Evolutionary conservation across 2,888 invertebrate genomes (phyloP).

Genomic region (Leptinotarsa rubiginosa): DNA sequence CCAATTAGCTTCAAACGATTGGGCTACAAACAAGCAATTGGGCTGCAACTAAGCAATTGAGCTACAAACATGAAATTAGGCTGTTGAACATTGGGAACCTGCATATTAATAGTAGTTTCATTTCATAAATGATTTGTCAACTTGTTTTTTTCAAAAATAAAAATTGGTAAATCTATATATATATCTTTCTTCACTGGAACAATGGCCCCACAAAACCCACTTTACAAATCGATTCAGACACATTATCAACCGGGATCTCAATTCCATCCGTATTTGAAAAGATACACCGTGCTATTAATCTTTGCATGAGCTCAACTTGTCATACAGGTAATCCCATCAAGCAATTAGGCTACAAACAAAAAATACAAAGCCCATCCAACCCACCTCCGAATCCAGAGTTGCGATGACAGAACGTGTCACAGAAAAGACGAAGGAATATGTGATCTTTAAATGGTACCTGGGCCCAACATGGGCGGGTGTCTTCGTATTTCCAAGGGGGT

Average conservation of each 20-base stretch:
- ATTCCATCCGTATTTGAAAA: not conserved
- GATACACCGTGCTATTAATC: constrained; percentile 3
- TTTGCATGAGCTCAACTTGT: constrained; percentile 5
- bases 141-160: too few relatives aligned
- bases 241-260: not conserved
- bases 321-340: constrained; percentile 18
- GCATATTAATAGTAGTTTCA: too few relatives aligned
- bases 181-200: too few relatives aligned
- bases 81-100: too few relatives aligned
- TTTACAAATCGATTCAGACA: too few relatives aligned
- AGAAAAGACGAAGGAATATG: constrained; percentile 43
- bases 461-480: constrained; percentile 1
- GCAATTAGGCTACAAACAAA: constrained; percentile 7
- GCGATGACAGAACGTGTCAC: constrained; percentile 51
- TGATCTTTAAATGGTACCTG: constrained; percentile 17
- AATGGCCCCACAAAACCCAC: too few relatives aligned
- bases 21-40: too few relatives aligned
- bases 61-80: too few relatives aligned
- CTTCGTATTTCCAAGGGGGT: not conserved
- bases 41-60: too few relatives aligned
- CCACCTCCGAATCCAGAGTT: constrained; percentile 16
- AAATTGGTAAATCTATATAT: too few relatives aligned
- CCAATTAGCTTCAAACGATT: too few relatives aligned
- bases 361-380: constrained; percentile 14
- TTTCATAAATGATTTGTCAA: too few relatives aligned